Conservation (phyloP, 2,797 vertebrate species). For the Buceros bicornis region DNA sequence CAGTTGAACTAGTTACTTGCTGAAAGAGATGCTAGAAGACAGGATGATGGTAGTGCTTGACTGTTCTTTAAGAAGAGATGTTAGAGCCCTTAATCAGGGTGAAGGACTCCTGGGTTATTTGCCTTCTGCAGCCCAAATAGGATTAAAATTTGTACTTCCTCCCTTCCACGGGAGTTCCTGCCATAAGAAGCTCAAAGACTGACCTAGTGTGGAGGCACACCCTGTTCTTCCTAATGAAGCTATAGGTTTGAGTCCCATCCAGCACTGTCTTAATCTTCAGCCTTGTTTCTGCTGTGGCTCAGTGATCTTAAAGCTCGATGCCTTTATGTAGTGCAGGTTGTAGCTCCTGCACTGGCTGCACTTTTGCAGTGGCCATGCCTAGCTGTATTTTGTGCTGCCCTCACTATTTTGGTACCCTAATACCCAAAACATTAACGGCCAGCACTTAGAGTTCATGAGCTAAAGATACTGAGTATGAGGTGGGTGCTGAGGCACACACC, state of each 20-base stretch:
- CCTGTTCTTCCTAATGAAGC: neutral
- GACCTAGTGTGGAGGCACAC: neutral
- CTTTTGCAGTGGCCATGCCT: neutral
- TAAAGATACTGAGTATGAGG: neutral
- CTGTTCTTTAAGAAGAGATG: neutral
- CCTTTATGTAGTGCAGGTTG: neutral
- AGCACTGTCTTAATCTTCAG: neutral
- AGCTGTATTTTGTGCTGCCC: neutral
- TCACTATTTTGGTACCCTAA: neutral
- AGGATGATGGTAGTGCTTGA: neutral
- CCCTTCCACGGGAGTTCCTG: neutral
- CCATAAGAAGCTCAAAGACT: neutral
- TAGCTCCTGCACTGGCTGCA: neutral
- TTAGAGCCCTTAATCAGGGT: neutral
- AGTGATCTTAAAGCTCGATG: neutral
- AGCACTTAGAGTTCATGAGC: neutral
- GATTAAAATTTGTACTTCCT: neutral
- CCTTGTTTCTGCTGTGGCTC: neutral
- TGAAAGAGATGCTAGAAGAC: neutral
- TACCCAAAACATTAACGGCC: neutral
- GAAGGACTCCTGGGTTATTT: neutral
- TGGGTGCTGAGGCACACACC: neutral
- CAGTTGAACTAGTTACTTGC: neutral
- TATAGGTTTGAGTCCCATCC: neutral
- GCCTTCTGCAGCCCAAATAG: neutral